Evolutionary conservation across 2,797 vertebrate species (phyloP).

Genomic region (Linurgus olivaceus): DNA sequence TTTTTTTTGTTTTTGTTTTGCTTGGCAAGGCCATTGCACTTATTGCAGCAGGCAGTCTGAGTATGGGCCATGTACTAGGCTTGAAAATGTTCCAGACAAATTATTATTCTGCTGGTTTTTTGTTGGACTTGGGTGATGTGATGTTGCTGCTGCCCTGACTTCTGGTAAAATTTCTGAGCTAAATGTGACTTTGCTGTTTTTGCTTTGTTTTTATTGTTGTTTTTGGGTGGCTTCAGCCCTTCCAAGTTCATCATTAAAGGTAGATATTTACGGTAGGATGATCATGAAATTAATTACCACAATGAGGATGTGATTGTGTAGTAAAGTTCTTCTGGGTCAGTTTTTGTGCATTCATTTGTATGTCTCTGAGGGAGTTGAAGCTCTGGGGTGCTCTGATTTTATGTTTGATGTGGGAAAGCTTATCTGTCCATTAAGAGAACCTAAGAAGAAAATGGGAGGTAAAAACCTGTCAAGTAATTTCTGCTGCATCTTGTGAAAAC

Average conservation of each 20-base stretch:
- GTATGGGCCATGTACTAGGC: not conserved
- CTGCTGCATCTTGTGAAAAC: not conserved
- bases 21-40: not conserved
- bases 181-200: not conserved
- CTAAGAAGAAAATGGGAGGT: not conserved
- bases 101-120: slow-evolving; percentile 21
- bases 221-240: not conserved
- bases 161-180: not conserved
- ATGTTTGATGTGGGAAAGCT: not conserved
- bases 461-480: not conserved
- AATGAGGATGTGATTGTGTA: not conserved
- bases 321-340: not conserved
- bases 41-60: not conserved
- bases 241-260: not conserved
- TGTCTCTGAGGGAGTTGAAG: not conserved
- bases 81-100: slow-evolving; percentile 35
- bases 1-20: not conserved
- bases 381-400: not conserved
- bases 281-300: not conserved
- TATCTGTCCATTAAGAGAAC: not conserved
- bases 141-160: not conserved
- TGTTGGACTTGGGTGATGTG: not conserved
- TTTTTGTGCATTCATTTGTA: not conserved
- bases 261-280: not conserved
- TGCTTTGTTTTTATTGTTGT: not conserved